phyloP scores from a whole-genome alignment of 2,113 vertebrate species.

The Cercopithecus mona region DNA sequence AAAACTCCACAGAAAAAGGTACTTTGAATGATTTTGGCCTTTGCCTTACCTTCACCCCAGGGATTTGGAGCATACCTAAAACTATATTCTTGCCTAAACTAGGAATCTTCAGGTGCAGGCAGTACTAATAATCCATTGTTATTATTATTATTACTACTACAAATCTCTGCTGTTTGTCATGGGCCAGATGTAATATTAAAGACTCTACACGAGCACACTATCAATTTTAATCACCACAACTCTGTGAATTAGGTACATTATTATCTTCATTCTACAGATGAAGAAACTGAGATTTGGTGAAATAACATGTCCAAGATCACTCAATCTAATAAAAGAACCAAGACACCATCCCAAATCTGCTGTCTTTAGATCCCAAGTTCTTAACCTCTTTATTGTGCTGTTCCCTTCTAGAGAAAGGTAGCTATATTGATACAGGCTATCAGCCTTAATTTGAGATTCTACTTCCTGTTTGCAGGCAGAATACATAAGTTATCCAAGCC shows the following conservation, averaged over 20 bases:
- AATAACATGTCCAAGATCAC: background rate
- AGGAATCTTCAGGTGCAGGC: background rate
- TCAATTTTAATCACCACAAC: conserved; percentile 24
- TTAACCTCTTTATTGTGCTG: background rate
- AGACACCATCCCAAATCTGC: background rate
- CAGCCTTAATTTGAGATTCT: conserved; percentile 30
- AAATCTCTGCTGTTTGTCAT: background rate
- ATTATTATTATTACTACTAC: background rate
- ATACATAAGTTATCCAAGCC: background rate
- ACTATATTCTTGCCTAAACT: background rate
- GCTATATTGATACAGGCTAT: background rate
- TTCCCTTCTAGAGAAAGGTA: background rate
- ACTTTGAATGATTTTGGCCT: background rate
- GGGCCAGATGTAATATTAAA: background rate
- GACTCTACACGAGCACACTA: background rate
- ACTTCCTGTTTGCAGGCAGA: background rate
- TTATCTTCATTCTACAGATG: conserved; percentile 26
- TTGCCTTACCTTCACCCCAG: background rate
- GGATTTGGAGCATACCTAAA: conserved; percentile 45
- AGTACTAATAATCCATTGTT: background rate
- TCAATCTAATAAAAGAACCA: conserved; percentile 29
- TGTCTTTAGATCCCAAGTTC: background rate
- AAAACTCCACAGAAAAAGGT: conserved; percentile 93
- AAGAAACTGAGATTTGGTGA: conserved; percentile 18
- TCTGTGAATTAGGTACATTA: conserved; percentile 1